Conservation (phyloP, 2,797 vertebrate genomes). For the Chaetodon trifasciatus region DNA sequence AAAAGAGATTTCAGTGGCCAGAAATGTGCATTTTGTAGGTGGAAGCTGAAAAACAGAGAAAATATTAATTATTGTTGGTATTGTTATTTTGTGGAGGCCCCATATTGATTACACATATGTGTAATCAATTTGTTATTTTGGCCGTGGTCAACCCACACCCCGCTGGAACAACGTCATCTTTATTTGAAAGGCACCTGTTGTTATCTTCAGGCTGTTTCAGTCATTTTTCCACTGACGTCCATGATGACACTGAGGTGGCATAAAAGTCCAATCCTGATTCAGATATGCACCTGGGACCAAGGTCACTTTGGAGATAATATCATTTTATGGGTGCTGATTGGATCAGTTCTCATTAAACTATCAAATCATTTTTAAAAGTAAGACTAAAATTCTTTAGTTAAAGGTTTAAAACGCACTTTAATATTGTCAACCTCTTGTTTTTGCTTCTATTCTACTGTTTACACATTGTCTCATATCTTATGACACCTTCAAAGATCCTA, state of each 20-base stretch:
- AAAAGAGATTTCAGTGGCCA: not conserved
- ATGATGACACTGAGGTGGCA: slow-evolving; percentile 2
- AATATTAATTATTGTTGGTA: not conserved
- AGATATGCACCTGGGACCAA: slow-evolving; percentile 28
- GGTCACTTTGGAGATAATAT: slow-evolving; percentile 34
- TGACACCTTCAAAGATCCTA: slow-evolving; percentile 34
- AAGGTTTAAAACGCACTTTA: not conserved
- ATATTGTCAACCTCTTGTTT: not conserved
- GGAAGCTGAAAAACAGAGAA: not conserved
- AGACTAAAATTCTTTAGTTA: not conserved
- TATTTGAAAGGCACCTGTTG: not conserved
- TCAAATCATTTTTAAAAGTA: not conserved
- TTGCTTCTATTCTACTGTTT: not conserved
- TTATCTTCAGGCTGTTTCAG: not conserved
- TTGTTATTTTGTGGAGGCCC: not conserved
- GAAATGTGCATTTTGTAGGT: not conserved
- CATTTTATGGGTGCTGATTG: slow-evolving; percentile 2
- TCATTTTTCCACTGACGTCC: slow-evolving; percentile 25
- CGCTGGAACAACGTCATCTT: not conserved
- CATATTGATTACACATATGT: not conserved
- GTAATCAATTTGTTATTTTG: not conserved
- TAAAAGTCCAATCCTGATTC: not conserved
- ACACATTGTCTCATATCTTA: not conserved
- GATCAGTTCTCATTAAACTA: not conserved
- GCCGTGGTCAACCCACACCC: not conserved